Percentiles rank a stretch among this genome's conserved stretches.
Conservation (phyloP, 2,888 invertebrate genomes). For the Trachelus iudaicus region DNA sequence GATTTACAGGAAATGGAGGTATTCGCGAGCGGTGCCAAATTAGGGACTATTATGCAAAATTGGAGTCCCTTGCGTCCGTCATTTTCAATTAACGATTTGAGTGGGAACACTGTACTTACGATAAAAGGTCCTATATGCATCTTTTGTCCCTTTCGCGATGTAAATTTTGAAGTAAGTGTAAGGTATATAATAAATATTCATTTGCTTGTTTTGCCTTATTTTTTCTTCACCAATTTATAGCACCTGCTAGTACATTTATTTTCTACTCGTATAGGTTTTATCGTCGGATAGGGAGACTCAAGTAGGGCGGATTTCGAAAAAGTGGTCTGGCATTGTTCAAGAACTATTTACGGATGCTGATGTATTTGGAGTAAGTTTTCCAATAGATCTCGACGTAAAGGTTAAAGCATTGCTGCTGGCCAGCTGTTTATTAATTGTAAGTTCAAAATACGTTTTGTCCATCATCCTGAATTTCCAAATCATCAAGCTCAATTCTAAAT, state of each 20-base stretch:
- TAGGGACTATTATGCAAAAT: conserved; percentile 80
- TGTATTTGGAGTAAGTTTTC: conserved; percentile 91
- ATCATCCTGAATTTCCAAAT: conserved; percentile 13
- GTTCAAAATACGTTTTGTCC: conserved; percentile 55
- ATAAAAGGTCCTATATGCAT: conserved; percentile 84
- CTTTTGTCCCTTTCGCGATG: conserved; percentile 83
- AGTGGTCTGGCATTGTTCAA: conserved; percentile 86
- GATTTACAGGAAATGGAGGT: conserved; percentile 77
- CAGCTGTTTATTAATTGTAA: conserved; percentile 84
- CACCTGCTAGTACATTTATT: conserved; percentile 11
- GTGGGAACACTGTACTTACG: conserved; percentile 78
- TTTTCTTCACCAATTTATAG: conserved; percentile 12
- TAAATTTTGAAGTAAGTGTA: conserved; percentile 80
- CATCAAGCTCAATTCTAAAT: conserved; percentile 1
- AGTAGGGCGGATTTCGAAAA: conserved; percentile 89
- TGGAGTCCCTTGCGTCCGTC: conserved; percentile 81
- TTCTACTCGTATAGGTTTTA: conserved; percentile 71
- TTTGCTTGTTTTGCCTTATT: neutral
- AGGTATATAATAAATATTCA: conserved; percentile 6
- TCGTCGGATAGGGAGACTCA: conserved; percentile 80
- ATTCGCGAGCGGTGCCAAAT: conserved; percentile 73
- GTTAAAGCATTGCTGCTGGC: conserved; percentile 85
- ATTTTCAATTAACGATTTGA: conserved; percentile 79
- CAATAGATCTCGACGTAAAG: conserved; percentile 87
- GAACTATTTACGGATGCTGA: conserved; percentile 90